These are phyloP conservation scores for Scaptomyza pallida DNA, from an alignment of 1,140 invertebrate genomes.

Conservation along the genomic window DNA sequence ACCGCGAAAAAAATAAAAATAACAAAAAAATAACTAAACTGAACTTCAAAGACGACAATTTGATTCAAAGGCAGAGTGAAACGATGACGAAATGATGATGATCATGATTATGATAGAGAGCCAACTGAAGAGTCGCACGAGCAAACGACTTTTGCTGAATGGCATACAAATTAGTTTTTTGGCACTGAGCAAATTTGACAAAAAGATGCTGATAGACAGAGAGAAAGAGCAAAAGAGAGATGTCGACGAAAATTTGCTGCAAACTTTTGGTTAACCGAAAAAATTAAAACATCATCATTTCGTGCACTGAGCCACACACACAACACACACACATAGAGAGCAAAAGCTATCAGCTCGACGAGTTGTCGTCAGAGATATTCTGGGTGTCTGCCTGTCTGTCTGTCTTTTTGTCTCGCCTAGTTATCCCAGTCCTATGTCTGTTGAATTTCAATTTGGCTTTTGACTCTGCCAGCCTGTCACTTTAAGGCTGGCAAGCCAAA, in stretches of 20 bases:
- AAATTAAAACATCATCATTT: constrained; percentile 83
- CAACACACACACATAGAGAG: no score
- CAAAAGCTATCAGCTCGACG: constrained; percentile 56
- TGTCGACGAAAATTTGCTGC: constrained; percentile 56
- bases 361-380: constrained; percentile 48
- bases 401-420: constrained; percentile 49
- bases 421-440: constrained; percentile 50
- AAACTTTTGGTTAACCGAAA: constrained; percentile 76
- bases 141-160: constrained; percentile 64
- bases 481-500: constrained; percentile 41
- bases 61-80: constrained; percentile 31
- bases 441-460: constrained; percentile 73
- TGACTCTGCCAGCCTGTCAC: constrained; percentile 52
- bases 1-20: not conserved
- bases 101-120: not conserved
- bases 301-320: constrained; percentile 72
- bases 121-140: constrained; percentile 38
- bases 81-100: not conserved
- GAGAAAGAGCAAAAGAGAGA: no score
- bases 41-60: constrained; percentile 71
- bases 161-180: constrained; percentile 76
- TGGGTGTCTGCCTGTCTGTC: constrained; percentile 17
- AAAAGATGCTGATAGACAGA: constrained; percentile 50
- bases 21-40: constrained; percentile 22
- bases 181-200: constrained; percentile 31